These are phyloP conservation scores for Nesometra sesokonis DNA, from an alignment of 35 echinoderm and acorn worm species.

Conservation along the genomic window DNA sequence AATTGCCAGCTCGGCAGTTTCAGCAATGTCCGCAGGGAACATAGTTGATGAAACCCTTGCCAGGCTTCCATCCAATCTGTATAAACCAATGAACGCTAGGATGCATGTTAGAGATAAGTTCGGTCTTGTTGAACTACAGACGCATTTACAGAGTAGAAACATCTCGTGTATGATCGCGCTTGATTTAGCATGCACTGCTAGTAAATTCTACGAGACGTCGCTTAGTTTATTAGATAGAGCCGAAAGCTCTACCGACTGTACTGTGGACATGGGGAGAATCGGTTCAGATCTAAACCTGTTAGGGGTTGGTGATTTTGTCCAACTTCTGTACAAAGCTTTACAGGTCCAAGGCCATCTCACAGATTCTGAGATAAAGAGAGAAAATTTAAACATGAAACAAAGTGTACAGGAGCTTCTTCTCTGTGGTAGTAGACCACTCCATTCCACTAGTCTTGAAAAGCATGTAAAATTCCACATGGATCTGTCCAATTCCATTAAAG, in stretches of 20 bases:
- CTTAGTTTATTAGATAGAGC: not conserved
- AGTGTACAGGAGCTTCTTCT: not conserved
- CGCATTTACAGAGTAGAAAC: conserved; percentile 26
- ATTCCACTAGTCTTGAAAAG: not conserved
- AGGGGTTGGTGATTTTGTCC: not conserved
- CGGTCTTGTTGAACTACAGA: conserved; percentile 3
- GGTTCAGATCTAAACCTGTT: not conserved
- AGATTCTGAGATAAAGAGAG: not conserved
- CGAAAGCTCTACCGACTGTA: not conserved
- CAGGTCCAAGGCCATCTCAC: not conserved
- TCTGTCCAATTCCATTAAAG: not conserved
- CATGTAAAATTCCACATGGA: not conserved
- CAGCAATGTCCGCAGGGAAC: conserved; percentile 53
- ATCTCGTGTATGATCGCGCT: conserved; percentile 63
- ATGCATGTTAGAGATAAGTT: not conserved
- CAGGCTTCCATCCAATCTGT: not conserved
- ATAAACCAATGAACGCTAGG: not conserved
- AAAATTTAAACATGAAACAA: not conserved
- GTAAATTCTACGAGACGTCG: conserved; percentile 38
- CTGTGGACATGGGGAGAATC: not conserved
- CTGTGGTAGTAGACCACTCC: not conserved
- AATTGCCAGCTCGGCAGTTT: conserved; percentile 64
- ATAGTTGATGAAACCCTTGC: conserved; percentile 59
- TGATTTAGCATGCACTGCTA: conserved; percentile 66
- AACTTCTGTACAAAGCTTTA: not conserved